A percentile compares a stretch with the other conserved stretches of the same genome.
Evolutionary conservation across 2,113 vertebrate species (phyloP).

Genomic region (Calyptommatus sinebrachiatus): DNA sequence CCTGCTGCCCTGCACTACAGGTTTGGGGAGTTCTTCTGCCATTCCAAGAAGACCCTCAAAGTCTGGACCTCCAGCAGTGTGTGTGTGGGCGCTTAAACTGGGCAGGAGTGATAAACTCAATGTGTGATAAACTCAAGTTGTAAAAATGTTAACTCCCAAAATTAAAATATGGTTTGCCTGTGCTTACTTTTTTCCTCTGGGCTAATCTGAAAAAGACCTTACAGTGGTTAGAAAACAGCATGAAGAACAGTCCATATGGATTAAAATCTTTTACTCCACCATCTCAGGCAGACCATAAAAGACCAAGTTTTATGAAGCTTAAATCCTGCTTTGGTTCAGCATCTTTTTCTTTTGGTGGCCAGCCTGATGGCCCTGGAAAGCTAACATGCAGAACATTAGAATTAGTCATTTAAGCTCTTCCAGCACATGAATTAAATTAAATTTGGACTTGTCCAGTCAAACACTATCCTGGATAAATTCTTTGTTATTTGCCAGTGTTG

Average conservation of each 20-base stretch:
- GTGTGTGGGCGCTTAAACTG: no score
- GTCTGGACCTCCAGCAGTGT: no score
- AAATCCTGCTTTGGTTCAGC: background rate
- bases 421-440: no score
- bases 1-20: no score
- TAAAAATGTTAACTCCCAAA: background rate
- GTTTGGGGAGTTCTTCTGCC: no score
- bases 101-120: no score
- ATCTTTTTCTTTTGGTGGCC: background rate
- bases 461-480: no score
- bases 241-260: background rate
- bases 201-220: background rate
- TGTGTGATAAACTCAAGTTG: background rate
- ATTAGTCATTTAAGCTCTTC: no score
- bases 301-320: background rate
- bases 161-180: background rate
- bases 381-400: background rate
- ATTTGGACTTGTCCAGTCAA: no score
- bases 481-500: no score
- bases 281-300: background rate
- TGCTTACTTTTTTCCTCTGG: background rate
- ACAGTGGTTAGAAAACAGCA: background rate
- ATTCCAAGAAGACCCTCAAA: no score
- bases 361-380: background rate
- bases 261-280: background rate